Evolutionary conservation across 2,888 invertebrate genomes (phyloP).

Genomic region (Chrysolina oricalcia): DNA sequence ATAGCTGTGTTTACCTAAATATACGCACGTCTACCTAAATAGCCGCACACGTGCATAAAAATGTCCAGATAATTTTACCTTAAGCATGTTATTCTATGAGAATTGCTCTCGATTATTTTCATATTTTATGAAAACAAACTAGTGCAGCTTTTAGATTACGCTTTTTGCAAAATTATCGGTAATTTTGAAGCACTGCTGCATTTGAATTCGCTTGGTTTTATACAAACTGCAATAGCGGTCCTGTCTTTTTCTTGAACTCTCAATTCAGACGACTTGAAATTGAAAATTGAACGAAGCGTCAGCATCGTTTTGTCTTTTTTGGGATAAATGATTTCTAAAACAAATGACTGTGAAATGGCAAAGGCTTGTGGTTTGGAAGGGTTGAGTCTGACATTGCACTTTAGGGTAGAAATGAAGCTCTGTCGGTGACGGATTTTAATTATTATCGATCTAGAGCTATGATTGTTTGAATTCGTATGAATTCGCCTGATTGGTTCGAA

Average conservation of each 20-base stretch:
- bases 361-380: slow-evolving; percentile 48
- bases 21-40: no score
- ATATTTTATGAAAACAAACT: no score
- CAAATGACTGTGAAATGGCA: slow-evolving; percentile 49
- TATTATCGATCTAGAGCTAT: slow-evolving; percentile 49
- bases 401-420: slow-evolving; percentile 48
- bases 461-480: slow-evolving; percentile 50
- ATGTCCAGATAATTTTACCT: no score
- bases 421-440: slow-evolving; percentile 52
- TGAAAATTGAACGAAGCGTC: not conserved
- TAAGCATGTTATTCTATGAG: no score
- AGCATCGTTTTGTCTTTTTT: slow-evolving; percentile 16
- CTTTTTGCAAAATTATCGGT: no score
- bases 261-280: not conserved
- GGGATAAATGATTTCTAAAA: slow-evolving; percentile 34
- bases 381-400: slow-evolving; percentile 52
- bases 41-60: no score
- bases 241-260: not conserved
- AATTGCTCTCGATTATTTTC: no score
- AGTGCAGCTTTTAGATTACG: no score
- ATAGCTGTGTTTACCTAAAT: no score
- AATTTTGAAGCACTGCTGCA: no score
- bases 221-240: not conserved
- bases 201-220: not conserved
- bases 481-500: slow-evolving; percentile 36